Evolutionary conservation across 1,140 invertebrate genomes (phyloP).

Genomic region (Thrips palmi): DNA sequence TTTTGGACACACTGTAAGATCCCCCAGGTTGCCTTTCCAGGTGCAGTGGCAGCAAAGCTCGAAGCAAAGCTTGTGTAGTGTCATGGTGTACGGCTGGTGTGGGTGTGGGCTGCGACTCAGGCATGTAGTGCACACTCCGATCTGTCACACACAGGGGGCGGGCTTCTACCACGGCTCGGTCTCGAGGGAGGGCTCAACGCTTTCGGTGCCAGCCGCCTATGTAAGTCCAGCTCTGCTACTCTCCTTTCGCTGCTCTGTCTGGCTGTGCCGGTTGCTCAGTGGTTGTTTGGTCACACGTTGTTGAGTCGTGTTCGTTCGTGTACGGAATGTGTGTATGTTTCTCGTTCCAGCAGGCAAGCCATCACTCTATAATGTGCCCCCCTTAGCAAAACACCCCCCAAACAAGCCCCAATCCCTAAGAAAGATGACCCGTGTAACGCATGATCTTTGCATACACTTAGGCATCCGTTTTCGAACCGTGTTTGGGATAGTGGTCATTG

Average conservation of each 20-base stretch:
- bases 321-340: slow-evolving; percentile 6
- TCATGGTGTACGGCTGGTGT: slow-evolving; percentile 15
- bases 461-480: no score
- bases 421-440: no score
- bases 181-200: slow-evolving; percentile 42
- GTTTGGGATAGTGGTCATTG: no score
- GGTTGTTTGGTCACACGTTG: neutral
- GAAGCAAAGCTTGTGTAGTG: slow-evolving; percentile 4
- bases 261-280: slow-evolving; percentile 10
- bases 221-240: slow-evolving; percentile 23
- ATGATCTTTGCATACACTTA: no score
- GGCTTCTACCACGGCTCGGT: slow-evolving; percentile 26
- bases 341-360: slow-evolving; percentile 6
- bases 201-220: slow-evolving; percentile 51
- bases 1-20: neutral
- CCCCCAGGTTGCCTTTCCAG: neutral
- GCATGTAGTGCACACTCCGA: neutral
- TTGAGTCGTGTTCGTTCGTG: neutral
- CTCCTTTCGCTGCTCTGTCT: neutral
- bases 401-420: neutral
- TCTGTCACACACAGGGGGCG: slow-evolving; percentile 14
- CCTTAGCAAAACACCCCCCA: neutral
- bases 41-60: no score
- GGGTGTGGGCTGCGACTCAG: slow-evolving; percentile 16
- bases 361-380: slow-evolving; percentile 4